Conservation (phyloP, 2,888 invertebrate species). For the Azorinus chamasolen region DNA sequence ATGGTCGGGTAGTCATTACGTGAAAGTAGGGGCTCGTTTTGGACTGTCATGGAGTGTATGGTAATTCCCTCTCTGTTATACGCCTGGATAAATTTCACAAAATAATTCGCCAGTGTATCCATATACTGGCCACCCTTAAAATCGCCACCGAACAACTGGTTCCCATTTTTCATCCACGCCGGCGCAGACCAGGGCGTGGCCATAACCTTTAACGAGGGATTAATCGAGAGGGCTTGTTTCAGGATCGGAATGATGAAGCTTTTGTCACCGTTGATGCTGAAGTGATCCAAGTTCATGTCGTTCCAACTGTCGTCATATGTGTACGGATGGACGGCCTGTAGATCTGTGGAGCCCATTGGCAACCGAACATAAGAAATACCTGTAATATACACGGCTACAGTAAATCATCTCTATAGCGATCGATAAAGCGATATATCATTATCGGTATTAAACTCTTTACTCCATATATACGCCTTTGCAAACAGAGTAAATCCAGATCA, state of each 20-base stretch:
- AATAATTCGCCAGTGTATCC: constrained; percentile 60
- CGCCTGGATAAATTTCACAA: constrained; percentile 65
- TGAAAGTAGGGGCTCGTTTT: constrained; percentile 64
- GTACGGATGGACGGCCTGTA: constrained; percentile 62
- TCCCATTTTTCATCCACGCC: constrained; percentile 66
- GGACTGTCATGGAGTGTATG: constrained; percentile 57
- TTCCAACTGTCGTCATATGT: constrained; percentile 57
- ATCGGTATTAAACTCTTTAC: no score
- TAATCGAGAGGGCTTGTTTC: constrained; percentile 59
- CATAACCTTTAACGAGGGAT: constrained; percentile 57
- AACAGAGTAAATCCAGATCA: no score
- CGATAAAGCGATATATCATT: no score
- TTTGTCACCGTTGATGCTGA: constrained; percentile 61
- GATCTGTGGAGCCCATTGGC: constrained; percentile 66
- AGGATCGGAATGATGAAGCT: constrained; percentile 65
- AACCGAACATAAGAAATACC: constrained; percentile 64
- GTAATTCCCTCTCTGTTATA: constrained; percentile 60
- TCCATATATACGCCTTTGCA: no score
- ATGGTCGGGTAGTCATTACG: constrained; percentile 59
- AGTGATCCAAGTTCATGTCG: constrained; percentile 63
- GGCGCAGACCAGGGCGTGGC: constrained; percentile 69
- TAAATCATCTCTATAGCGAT: no score
- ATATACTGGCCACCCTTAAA: constrained; percentile 43
- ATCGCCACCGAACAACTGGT: constrained; percentile 59
- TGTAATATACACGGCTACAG: no score